These are phyloP conservation scores for Xenentodon cancila DNA, from an alignment of 2,797 vertebrate species.

Conservation along the genomic window DNA sequence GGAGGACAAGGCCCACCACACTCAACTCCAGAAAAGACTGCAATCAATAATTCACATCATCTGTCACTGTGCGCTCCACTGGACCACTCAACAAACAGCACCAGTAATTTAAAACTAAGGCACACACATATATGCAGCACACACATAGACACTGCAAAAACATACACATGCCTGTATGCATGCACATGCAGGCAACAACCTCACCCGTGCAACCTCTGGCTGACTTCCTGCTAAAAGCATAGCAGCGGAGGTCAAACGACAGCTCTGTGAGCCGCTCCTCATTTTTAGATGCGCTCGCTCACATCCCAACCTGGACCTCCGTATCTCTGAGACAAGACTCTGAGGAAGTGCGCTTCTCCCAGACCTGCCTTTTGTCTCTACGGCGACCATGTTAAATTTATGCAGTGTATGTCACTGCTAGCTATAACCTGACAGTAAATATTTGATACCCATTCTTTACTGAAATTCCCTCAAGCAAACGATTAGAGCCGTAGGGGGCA, in stretches of 20 bases:
- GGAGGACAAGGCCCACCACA: slow-evolving; percentile 74
- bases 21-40: slow-evolving; percentile 83
- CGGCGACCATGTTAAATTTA: slow-evolving; percentile 75
- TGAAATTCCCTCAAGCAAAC: slow-evolving; percentile 57
- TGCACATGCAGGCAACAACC: slow-evolving; percentile 32
- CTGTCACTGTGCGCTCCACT: slow-evolving; percentile 86
- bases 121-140: slow-evolving; percentile 40
- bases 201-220: slow-evolving; percentile 13
- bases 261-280: slow-evolving; percentile 12
- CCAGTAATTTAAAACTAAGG: slow-evolving; percentile 82
- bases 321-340: slow-evolving; percentile 29
- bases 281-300: slow-evolving; percentile 33
- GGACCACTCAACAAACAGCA: slow-evolving; percentile 86
- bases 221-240: slow-evolving; percentile 36
- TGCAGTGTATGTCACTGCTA: slow-evolving; percentile 64
- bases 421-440: slow-evolving; percentile 68
- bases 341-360: slow-evolving; percentile 35
- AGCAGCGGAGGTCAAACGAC: slow-evolving; percentile 43
- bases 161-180: slow-evolving; percentile 17
- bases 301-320: slow-evolving; percentile 21
- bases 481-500: slow-evolving; percentile 50
- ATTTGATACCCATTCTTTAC: slow-evolving; percentile 70
- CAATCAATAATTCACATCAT: slow-evolving; percentile 88
- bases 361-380: slow-evolving; percentile 56
- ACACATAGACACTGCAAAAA: slow-evolving; percentile 11